Evolutionary conservation across 2,113 vertebrate genomes (phyloP), one percentile per base, ranked within the genome.

Genomic region (Ellobius talpinus): DNA sequence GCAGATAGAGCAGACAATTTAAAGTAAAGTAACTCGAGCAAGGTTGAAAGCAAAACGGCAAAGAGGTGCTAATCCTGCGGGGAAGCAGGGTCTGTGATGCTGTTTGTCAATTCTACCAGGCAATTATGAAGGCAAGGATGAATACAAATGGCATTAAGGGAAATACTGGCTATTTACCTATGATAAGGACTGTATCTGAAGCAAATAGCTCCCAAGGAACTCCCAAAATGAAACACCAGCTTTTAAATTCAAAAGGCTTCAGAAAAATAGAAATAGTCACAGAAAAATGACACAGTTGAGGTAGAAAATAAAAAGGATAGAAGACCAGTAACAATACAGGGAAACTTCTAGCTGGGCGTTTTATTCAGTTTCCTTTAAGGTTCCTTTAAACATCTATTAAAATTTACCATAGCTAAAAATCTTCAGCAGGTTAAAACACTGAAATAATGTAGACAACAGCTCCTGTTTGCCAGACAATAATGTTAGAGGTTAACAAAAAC

Each of bases 101-200:
- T 74, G 86, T 63, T 81, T 70, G 74, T 89, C 72, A 93, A 93
- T 93, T 79, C 36, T 74, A 39, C 36, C 24, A 55, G 63, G n/a
- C n/a, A 93, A 78, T 93, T 79, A 89, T 16, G 79, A 96, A 97
- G 58, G 86, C 39, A 77, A 91, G 78, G 42, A 66, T n/a, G 58
- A 50, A 63, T 66, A n/a, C 4, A 65, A 97, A 91, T 79, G 13
- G 4, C 11, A 47, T 76, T 86, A 78, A 95, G 91, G 66, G 39
- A 90, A 92, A 96, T 47, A 47, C 23, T 61, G 61, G 58, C 90
- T 76, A 47, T 17, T 66, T 95, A 73, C 52, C 91, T 47, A 89
- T 74, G 36, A 86, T 79, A 90, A 76, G 87, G 16, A 63, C 26
- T 90, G 2, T 9, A 74, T 66, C 36, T 24, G 61, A 10, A 89